A percentile compares a stretch with the other conserved stretches of the same genome.
Conservation (phyloP, 2,888 invertebrate genomes). For the Tyria jacobaeae region DNA sequence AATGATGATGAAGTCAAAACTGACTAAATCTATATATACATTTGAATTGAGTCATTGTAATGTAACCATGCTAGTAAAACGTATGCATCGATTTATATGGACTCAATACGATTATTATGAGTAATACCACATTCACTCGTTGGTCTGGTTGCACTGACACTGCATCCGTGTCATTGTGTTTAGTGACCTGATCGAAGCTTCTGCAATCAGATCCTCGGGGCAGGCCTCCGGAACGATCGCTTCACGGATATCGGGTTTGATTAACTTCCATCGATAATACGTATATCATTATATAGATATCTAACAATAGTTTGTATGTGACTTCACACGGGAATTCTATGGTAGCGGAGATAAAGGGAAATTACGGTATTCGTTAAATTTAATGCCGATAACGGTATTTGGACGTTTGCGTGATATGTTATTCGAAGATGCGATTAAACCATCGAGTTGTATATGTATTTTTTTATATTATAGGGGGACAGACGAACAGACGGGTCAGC, state of each 20-base stretch:
- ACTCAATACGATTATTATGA: conserved; percentile 34
- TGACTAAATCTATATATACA: no score
- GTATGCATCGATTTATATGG: conserved; percentile 48
- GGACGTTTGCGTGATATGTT: conserved; percentile 35
- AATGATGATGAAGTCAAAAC: no score
- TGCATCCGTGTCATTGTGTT: conserved; percentile 67
- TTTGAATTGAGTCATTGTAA: conserved; percentile 54
- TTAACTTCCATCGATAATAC: conserved; percentile 38
- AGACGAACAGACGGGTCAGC: no score
- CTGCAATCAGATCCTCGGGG: conserved; percentile 70
- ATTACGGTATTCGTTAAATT: conserved; percentile 32
- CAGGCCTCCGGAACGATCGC: conserved; percentile 62
- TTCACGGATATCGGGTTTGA: conserved; percentile 76
- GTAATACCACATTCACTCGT: conserved; percentile 40
- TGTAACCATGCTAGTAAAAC: conserved; percentile 54
- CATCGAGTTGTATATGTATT: conserved; percentile 10
- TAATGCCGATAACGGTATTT: conserved; percentile 39
- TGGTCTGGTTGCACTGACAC: conserved; percentile 53
- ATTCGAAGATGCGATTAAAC: conserved; percentile 13
- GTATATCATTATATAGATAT: conserved; percentile 20
- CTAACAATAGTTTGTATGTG: conserved; percentile 29
- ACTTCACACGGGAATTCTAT: conserved; percentile 54
- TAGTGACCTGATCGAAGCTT: conserved; percentile 60
- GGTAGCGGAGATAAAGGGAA: conserved; percentile 39
- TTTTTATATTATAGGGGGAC: no score